phyloP scores from a whole-genome alignment of 2,113 vertebrate genomes.

The Sinocyclocheilus rhinocerous region DNA sequence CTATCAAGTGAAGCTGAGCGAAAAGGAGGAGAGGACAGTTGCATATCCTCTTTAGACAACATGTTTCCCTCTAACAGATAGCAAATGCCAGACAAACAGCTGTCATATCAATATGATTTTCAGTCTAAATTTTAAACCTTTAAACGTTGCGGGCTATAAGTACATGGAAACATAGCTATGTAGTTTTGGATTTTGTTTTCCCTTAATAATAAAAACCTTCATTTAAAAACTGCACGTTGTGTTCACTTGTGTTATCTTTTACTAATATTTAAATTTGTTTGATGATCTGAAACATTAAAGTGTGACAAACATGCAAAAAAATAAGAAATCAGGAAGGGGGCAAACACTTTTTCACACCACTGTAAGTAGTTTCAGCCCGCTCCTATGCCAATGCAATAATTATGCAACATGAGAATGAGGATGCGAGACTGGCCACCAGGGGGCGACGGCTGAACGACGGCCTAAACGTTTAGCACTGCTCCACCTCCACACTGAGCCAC shows the following conservation, averaged over 20 bases:
- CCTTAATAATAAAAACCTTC: too few relatives aligned
- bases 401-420: background rate
- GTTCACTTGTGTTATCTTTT: too few relatives aligned
- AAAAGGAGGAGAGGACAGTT: background rate
- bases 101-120: background rate
- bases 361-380: too few relatives aligned
- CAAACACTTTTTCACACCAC: too few relatives aligned
- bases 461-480: constrained; percentile 7
- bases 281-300: too few relatives aligned
- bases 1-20: background rate
- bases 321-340: too few relatives aligned
- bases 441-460: constrained; percentile 19
- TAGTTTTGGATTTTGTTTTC: too few relatives aligned
- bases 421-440: constrained; percentile 35
- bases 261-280: too few relatives aligned
- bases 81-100: background rate
- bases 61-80: background rate
- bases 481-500: constrained; percentile 40
- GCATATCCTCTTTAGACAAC: constrained; percentile 15
- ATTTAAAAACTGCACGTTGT: too few relatives aligned
- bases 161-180: background rate
- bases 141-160: background rate
- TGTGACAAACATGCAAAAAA: too few relatives aligned
- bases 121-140: background rate
- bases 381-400: background rate